Evolutionary conservation across 2,888 invertebrate species (phyloP).

Genomic region (Lochmaea crataegi): DNA sequence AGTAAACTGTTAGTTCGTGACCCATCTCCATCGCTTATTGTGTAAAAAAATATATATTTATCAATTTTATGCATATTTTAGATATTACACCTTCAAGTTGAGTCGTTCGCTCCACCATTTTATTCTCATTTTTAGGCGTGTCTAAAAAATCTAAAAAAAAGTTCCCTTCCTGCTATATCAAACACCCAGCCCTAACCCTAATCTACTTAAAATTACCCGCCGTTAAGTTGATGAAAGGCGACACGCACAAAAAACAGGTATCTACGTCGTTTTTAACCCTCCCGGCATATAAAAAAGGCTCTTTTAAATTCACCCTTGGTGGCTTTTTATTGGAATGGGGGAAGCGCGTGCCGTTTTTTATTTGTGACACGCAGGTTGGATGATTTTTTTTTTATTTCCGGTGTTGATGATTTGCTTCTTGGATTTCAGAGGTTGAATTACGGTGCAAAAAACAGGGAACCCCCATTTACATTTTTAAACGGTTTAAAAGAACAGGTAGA

Average conservation of each 20-base stretch:
- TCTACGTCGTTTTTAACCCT: slow-evolving; percentile 18
- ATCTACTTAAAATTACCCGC: slow-evolving; percentile 38
- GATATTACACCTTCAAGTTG: too few relatives aligned
- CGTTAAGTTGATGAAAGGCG: slow-evolving; percentile 27
- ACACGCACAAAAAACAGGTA: slow-evolving; percentile 41
- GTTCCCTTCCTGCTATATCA: slow-evolving; percentile 26
- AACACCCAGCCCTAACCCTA: slow-evolving; percentile 38
- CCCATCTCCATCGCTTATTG: too few relatives aligned
- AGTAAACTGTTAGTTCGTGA: too few relatives aligned
- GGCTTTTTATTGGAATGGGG: slow-evolving; percentile 23
- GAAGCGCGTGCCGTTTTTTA: slow-evolving; percentile 36
- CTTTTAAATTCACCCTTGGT: slow-evolving; percentile 14
- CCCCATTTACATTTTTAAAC: background rate
- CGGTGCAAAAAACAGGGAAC: slow-evolving; percentile 23
- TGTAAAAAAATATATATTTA: too few relatives aligned
- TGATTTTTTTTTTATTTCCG: slow-evolving; percentile 28
- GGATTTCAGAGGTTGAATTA: slow-evolving; percentile 27
- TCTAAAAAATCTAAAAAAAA: slow-evolving; percentile 46
- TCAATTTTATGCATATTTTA: too few relatives aligned
- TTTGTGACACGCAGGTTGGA: slow-evolving; percentile 28
- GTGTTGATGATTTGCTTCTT: slow-evolving; percentile 24
- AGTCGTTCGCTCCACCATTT: slow-evolving; percentile 34
- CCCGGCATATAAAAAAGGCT: slow-evolving; percentile 25
- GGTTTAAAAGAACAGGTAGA: slow-evolving; percentile 7
- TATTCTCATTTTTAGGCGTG: slow-evolving; percentile 35